Percentiles rank a stretch among this genome's conserved stretches.
phyloP scores from a whole-genome alignment of 2,797 vertebrate genomes.

The Heliangelus exortis region DNA sequence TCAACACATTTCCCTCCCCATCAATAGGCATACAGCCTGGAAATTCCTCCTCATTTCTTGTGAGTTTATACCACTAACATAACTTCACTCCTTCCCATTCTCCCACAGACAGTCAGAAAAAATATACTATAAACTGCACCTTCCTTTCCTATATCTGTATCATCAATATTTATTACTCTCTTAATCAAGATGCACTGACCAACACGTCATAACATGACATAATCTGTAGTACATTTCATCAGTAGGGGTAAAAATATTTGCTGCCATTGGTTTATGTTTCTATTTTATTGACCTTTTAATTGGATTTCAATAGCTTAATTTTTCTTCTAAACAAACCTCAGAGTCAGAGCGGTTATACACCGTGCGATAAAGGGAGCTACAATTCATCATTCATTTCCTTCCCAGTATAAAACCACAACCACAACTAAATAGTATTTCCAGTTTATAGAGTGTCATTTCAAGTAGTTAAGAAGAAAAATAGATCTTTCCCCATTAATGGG shows the following conservation, averaged over 20 bases:
- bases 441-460: conserved; percentile 40
- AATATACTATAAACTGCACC: neutral
- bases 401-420: conserved; percentile 48
- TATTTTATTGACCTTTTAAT: conserved; percentile 63
- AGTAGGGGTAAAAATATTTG: conserved; percentile 5
- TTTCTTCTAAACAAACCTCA: conserved; percentile 36
- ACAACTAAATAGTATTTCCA: conserved; percentile 55
- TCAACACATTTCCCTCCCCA: neutral
- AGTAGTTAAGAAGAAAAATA: conserved; percentile 55
- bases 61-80: neutral
- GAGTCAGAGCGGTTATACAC: neutral
- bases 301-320: conserved; percentile 53
- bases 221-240: neutral
- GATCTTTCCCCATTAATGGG: conserved; percentile 17
- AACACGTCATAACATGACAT: neutral
- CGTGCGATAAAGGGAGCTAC: conserved; percentile 22
- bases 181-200: conserved; percentile 3
- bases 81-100: neutral
- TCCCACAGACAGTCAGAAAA: neutral
- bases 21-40: neutral
- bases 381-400: conserved; percentile 22
- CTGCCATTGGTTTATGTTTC: conserved; percentile 37
- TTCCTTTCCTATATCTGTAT: neutral
- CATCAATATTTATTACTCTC: conserved; percentile 14
- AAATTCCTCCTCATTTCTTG: neutral